phyloP scores from a whole-genome alignment of 1,140 invertebrate genomes.

The Ceratosolen solmsi region DNA sequence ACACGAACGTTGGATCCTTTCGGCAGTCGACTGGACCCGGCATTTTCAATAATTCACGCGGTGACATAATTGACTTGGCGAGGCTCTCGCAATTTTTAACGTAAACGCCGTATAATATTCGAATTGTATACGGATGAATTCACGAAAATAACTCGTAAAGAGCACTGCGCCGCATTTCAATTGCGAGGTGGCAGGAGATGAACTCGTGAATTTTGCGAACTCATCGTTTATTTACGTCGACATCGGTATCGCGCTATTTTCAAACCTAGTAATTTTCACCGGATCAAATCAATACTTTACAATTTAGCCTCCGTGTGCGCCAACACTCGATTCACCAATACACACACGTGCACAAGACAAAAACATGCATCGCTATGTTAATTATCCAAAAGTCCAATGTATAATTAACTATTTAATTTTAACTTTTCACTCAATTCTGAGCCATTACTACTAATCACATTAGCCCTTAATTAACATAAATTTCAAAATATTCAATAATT shows the following conservation, averaged over 20 bases:
- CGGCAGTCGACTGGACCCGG: too few relatives aligned
- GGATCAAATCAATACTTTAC: too few relatives aligned
- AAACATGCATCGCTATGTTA: too few relatives aligned
- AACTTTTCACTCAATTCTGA: too few relatives aligned
- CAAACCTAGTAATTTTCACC: constrained; percentile 37
- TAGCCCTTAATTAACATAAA: too few relatives aligned
- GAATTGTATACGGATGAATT: constrained; percentile 12
- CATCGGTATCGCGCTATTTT: constrained; percentile 42
- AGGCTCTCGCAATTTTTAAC: constrained; percentile 43
- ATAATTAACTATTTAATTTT: too few relatives aligned
- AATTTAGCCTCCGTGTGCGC: too few relatives aligned
- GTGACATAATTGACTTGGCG: constrained; percentile 39
- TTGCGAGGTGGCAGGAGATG: not conserved
- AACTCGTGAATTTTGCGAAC: constrained; percentile 35
- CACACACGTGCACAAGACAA: too few relatives aligned
- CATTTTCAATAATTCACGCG: constrained; percentile 44
- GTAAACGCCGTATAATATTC: constrained; percentile 2
- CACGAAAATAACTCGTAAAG: constrained; percentile 18
- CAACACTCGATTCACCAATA: too few relatives aligned
- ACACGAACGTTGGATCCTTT: constrained; percentile 1
- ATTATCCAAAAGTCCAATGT: too few relatives aligned
- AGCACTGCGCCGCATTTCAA: constrained; percentile 4
- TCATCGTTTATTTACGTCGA: constrained; percentile 46
- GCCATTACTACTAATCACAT: too few relatives aligned
- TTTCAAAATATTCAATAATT: too few relatives aligned